These are phyloP conservation scores for Chloroceryle inda DNA, from an alignment of 2,797 vertebrate species.

Conservation along the genomic window DNA sequence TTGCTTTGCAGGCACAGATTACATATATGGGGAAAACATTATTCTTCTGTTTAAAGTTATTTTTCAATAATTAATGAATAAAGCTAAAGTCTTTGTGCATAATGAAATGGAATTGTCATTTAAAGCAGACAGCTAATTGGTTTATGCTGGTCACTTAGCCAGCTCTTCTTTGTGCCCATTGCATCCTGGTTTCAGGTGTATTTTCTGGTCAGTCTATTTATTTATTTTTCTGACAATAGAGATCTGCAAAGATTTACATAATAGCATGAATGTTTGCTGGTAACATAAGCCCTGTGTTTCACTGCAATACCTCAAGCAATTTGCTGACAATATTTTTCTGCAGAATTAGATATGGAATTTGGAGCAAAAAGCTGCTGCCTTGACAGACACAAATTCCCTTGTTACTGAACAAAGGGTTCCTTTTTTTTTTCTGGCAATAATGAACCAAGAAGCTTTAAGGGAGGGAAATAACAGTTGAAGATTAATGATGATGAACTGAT, in stretches of 20 bases:
- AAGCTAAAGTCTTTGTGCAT: not conserved
- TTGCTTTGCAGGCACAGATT: constrained; percentile 14
- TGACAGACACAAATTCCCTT: constrained; percentile 58
- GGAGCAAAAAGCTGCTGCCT: constrained; percentile 62
- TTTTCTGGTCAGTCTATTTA: not conserved
- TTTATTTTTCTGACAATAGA: constrained; percentile 27
- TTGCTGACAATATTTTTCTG: constrained; percentile 66
- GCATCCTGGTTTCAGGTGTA: not conserved
- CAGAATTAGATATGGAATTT: constrained; percentile 62
- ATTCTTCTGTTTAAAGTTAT: not conserved
- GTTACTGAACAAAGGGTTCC: constrained; percentile 43
- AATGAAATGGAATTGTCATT: constrained; percentile 18
- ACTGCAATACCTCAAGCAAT: constrained; percentile 56
- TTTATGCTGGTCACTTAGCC: not conserved
- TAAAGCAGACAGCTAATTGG: constrained; percentile 17
- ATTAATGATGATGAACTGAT: constrained; percentile 41
- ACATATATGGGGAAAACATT: not conserved
- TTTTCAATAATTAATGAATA: constrained; percentile 39
- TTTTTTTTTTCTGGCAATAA: not conserved
- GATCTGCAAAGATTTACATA: constrained; percentile 72
- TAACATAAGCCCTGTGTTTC: constrained; percentile 35
- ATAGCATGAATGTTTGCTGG: constrained; percentile 38
- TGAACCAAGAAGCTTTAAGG: constrained; percentile 49
- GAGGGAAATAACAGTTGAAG: constrained; percentile 9
- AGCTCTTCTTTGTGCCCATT: not conserved